These are phyloP conservation scores for Dicerorhinus sumatrensis DNA, from an alignment of 2,113 vertebrate species.

Conservation along the genomic window DNA sequence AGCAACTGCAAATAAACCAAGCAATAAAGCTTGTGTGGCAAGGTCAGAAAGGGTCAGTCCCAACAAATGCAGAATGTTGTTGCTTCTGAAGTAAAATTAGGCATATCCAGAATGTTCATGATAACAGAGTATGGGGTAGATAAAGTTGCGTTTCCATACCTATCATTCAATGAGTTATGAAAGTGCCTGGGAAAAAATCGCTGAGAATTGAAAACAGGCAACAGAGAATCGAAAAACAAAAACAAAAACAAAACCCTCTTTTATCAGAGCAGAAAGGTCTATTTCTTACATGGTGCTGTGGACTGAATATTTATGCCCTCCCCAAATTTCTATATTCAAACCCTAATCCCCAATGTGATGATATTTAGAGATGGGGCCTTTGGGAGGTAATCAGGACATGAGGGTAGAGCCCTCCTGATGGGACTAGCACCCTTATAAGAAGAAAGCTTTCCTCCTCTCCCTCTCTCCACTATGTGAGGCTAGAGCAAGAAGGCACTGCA, in stretches of 20 bases:
- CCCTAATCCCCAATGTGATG: too few species aligned
- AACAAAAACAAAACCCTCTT: not conserved
- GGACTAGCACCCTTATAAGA: not conserved
- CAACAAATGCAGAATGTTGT: not conserved
- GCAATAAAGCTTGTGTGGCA: not conserved
- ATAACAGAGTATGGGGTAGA: not conserved
- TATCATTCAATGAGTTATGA: not conserved
- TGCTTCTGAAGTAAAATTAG: not conserved
- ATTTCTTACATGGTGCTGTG: not conserved
- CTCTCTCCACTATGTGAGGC: not conserved
- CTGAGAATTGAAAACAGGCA: not conserved
- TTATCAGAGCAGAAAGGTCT: not conserved
- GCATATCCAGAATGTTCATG: not conserved
- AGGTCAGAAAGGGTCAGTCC: not conserved
- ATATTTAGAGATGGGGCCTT: too few species aligned
- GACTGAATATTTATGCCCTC: not conserved
- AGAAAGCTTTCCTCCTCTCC: not conserved
- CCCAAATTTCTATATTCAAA: too few species aligned
- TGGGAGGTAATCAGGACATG: too few species aligned
- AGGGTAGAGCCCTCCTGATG: not conserved
- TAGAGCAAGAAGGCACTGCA: not conserved
- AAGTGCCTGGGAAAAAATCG: not conserved
- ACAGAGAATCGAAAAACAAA: not conserved
- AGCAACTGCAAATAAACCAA: not conserved
- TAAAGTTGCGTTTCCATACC: not conserved